phyloP scores from a whole-genome alignment of 1,140 invertebrate genomes.

The Drosophila arawakana region DNA sequence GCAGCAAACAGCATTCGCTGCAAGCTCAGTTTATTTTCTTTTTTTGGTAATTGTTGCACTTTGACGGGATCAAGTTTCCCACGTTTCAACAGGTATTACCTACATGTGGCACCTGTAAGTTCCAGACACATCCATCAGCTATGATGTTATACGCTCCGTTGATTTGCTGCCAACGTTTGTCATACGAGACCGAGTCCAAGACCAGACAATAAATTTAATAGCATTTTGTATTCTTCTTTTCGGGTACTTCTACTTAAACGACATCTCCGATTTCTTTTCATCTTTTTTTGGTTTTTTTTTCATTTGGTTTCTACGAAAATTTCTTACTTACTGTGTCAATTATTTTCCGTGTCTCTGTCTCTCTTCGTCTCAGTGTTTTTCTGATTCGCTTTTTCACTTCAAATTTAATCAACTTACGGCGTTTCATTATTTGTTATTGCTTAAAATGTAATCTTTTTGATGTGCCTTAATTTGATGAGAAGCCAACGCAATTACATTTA shows the following conservation, averaged over 20 bases:
- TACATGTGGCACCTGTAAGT: constrained; percentile 30
- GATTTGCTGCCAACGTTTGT: constrained; percentile 58
- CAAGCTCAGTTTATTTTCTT: constrained; percentile 23
- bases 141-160: constrained; percentile 35
- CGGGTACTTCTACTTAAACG: constrained; percentile 19
- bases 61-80: constrained; percentile 52
- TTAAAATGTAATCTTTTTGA: constrained; percentile 64
- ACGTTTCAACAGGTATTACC: constrained; percentile 71
- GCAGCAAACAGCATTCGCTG: not conserved
- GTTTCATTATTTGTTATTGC: constrained; percentile 22
- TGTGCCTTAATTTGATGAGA: constrained; percentile 54
- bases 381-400: constrained; percentile 31
- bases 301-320: constrained; percentile 49
- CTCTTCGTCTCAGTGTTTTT: constrained; percentile 4
- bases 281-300: not conserved
- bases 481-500: constrained; percentile 71
- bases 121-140: constrained; percentile 49
- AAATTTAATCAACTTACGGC: constrained; percentile 75
- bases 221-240: constrained; percentile 13
- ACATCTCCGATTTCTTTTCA: constrained; percentile 45
- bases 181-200: constrained; percentile 41
- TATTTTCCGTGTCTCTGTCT: constrained; percentile 46
- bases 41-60: constrained; percentile 64
- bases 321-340: constrained; percentile 59
- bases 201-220: constrained; percentile 64